Base-by-base conservation (phyloP, 2,797 vertebrate genomes). In the Pangasius sanitwongsei region DNA sequence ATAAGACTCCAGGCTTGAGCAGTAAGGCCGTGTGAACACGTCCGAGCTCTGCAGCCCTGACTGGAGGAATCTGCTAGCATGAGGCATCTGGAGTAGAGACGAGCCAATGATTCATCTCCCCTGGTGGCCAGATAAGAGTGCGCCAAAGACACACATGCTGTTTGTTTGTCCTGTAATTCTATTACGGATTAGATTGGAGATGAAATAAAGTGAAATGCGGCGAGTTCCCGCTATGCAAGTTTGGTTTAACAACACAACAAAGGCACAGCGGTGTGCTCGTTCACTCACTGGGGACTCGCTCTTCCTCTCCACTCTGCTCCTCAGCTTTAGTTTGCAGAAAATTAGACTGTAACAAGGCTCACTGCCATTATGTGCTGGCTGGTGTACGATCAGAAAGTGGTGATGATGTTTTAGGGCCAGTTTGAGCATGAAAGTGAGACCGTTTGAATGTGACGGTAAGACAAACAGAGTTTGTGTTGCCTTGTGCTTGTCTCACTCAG, bases 201-300 rank as follows among this genome's bases (percentile, higher is more conserved):
- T 90, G 92, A 92, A 92, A 94, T 93, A 92, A 91, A 93, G 93
- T 90, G 87, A 92, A 93, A 91, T 89, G 87, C 92, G 92, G 93
- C 91, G 93, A 93, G 90, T 91, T 94, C 90, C 88, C 89, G 50
- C 67, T 84, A 90, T 91, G 93, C 91, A 83, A 91, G 92, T 94
- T 94, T 95, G 93, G 94, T 93, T 95, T 91, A 92, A 91, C 91
- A 72, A 92, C 92, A 94, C 93, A 95, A 95, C 94, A 95, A 93
- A 94, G 93, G 93, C 94, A 93, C 93, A 88, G 80, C 85, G 90
- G 89, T 90, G 91, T 91, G 94, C 94, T 94, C 92, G 91, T 92
- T 91, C 89, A 92, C 90, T 90, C 94, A 92, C 90, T 90, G 93
- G 92, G 93, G 69, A 84, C 86, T 91, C 83, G 53, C 89, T 78